Evolutionary conservation across 2,888 invertebrate genomes (phyloP).

Genomic region (Choreutis nemorana): DNA sequence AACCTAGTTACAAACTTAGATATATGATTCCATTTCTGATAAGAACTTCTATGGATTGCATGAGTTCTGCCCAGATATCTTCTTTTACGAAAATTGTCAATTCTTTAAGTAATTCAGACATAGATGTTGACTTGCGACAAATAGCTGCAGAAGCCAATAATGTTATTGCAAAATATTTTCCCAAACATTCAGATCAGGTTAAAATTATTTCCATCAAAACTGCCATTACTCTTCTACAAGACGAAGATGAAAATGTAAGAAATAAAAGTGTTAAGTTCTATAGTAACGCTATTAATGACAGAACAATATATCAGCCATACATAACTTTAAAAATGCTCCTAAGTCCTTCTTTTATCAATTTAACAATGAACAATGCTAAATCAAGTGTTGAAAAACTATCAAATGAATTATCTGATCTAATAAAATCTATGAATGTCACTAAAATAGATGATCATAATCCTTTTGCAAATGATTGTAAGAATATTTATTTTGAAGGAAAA

Average conservation of each 20-base stretch:
- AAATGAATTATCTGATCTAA: constrained; percentile 20
- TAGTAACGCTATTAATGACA: constrained; percentile 19
- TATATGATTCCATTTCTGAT: constrained; percentile 38
- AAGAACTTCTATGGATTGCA: constrained; percentile 16
- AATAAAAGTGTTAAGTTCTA: constrained; percentile 36
- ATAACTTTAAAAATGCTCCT: constrained; percentile 35
- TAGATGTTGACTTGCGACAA: constrained; percentile 41
- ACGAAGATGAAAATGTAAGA: constrained; percentile 61
- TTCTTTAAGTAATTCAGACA: constrained; percentile 30
- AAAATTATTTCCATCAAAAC: constrained; percentile 39
- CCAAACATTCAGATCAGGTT: constrained; percentile 21
- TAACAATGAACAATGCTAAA: constrained; percentile 18
- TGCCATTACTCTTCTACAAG: constrained; percentile 55
- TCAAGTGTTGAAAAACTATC: constrained; percentile 19
- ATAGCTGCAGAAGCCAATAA: constrained; percentile 44
- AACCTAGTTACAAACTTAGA: constrained; percentile 27
- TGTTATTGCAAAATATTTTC: constrained; percentile 31
- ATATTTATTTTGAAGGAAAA: constrained; percentile 54
- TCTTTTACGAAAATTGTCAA: constrained; percentile 25
- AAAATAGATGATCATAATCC: constrained; percentile 45
- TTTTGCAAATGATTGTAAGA: constrained; percentile 55
- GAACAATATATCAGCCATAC: constrained; percentile 26
- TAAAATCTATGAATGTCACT: constrained; percentile 16
- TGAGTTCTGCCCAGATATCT: constrained; percentile 14
- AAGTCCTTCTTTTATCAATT: constrained; percentile 23